Evolutionary conservation across 1,140 invertebrate genomes (phyloP).

Genomic region (Eufriesea mexicana): DNA sequence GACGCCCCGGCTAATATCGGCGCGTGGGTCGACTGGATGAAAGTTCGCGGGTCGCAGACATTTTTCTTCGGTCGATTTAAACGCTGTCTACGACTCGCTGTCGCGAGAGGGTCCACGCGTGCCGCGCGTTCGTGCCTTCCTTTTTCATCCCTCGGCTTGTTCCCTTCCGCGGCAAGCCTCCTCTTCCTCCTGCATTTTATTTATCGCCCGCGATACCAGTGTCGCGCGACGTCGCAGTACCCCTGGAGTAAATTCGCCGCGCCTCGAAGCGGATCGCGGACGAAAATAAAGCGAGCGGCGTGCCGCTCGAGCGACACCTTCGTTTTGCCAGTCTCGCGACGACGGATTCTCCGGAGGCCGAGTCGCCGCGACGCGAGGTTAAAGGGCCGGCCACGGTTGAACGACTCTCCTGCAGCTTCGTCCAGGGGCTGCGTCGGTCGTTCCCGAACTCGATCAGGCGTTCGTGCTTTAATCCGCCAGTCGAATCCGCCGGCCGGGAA

Average conservation of each 20-base stretch:
- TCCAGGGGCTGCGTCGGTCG: background rate
- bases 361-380: conserved; percentile 11
- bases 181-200: conserved; percentile 56
- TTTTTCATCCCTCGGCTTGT: too few species aligned
- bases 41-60: background rate
- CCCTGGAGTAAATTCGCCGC: conserved; percentile 71
- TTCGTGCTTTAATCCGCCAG: conserved; percentile 18
- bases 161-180: too few species aligned
- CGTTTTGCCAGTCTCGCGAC: conserved; percentile 7
- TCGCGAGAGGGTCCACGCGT: conserved; percentile 42
- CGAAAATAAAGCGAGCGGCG: conserved; percentile 64
- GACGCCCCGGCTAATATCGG: conserved; percentile 40
- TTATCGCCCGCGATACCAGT: conserved; percentile 48
- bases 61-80: conserved; percentile 67
- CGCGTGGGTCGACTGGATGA: background rate
- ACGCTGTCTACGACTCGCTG: conserved; percentile 48
- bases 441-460: background rate
- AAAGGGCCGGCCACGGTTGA: conserved; percentile 25
- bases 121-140: background rate
- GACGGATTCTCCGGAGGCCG: conserved; percentile 25
- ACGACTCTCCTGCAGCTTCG: conserved; percentile 13
- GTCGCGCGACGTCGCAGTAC: background rate
- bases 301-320: background rate
- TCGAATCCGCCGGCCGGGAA: too few species aligned
- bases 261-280: conserved; percentile 46